phyloP scores from a whole-genome alignment of 2,888 invertebrate species.

The Acanthopleura granulata region DNA sequence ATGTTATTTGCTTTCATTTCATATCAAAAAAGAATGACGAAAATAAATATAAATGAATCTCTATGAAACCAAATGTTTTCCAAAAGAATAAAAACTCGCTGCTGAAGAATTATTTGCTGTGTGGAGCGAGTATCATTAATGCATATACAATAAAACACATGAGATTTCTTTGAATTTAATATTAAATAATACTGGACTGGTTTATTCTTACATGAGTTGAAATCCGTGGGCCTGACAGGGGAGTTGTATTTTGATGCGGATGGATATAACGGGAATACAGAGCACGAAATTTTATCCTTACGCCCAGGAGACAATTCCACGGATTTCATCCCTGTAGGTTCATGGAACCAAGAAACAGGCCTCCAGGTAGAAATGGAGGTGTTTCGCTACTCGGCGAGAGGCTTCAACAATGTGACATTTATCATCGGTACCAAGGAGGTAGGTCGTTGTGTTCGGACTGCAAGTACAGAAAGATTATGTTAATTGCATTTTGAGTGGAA shows the following conservation, averaged over 20 bases:
- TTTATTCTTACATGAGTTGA: background rate
- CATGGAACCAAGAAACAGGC: background rate
- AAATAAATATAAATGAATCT: too few relatives aligned
- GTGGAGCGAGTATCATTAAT: too few relatives aligned
- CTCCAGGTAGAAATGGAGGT: background rate
- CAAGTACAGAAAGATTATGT: too few relatives aligned
- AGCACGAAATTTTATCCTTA: background rate
- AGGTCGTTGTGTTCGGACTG: background rate
- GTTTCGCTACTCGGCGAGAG: background rate
- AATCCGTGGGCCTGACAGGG: background rate
- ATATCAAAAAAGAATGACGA: too few relatives aligned
- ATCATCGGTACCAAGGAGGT: conserved; percentile 10
- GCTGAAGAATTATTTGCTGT: too few relatives aligned
- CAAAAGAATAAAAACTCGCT: too few relatives aligned
- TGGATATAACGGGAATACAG: conserved; percentile 4
- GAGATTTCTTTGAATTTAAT: too few relatives aligned
- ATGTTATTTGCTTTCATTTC: too few relatives aligned
- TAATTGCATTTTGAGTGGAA: too few relatives aligned
- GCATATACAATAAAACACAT: too few relatives aligned
- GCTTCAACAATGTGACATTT: conserved; percentile 14
- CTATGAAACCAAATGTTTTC: background rate
- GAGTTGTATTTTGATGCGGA: background rate
- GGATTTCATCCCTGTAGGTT: background rate
- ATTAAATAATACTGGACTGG: too few relatives aligned
- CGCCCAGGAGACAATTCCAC: background rate